These are phyloP conservation scores for Amazona guildingii DNA, from an alignment of 2,113 vertebrate species.

Conservation along the genomic window DNA sequence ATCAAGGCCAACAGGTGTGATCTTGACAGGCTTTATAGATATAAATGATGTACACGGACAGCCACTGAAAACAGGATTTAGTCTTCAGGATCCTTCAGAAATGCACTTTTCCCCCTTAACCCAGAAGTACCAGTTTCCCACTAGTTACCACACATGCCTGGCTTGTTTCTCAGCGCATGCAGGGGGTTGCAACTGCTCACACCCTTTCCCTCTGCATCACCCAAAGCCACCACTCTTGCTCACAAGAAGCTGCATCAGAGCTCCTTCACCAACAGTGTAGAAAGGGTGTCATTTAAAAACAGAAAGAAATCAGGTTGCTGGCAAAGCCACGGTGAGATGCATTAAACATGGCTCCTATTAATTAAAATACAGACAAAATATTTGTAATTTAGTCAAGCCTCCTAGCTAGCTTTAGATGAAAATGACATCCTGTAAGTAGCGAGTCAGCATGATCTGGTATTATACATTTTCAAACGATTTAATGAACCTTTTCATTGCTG, in stretches of 20 bases:
- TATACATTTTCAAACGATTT: neutral
- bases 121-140: neutral
- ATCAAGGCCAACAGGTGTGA: neutral
- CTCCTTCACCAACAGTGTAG: neutral
- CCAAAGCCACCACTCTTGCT: neutral
- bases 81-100: neutral
- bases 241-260: neutral
- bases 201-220: neutral
- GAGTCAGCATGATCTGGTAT: neutral
- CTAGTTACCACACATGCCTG: neutral
- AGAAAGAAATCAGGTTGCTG: neutral
- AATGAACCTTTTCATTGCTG: neutral
- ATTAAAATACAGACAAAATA: neutral
- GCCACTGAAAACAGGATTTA: neutral
- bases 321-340: neutral
- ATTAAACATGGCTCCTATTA: neutral
- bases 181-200: neutral
- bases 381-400: neutral
- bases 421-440: neutral
- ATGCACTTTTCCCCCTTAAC: neutral
- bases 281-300: neutral
- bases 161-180: neutral
- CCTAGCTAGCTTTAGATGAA: neutral
- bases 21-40: neutral
- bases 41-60: neutral